Conservation (phyloP, 1,140 invertebrate species). For the Sarcophaga peregrina region DNA sequence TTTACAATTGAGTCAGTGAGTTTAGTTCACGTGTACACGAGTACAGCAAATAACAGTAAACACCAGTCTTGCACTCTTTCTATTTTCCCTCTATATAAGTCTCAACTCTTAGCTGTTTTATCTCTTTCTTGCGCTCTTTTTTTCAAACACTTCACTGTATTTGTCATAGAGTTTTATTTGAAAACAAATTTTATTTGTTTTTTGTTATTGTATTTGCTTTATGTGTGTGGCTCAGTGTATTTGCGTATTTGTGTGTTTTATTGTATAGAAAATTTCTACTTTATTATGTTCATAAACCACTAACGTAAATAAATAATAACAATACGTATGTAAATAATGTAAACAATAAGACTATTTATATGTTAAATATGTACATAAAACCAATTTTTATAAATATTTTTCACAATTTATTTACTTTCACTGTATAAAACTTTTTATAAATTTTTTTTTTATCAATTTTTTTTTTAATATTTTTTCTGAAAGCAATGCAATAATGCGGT, state of each 20-base stretch:
- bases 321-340: conserved; percentile 7
- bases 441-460: too few species aligned
- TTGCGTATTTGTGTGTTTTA: conserved; percentile 1
- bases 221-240: background rate
- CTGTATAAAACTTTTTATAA: too few species aligned
- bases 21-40: background rate
- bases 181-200: background rate
- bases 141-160: too few species aligned
- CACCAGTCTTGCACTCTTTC: too few species aligned
- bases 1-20: conserved; percentile 1
- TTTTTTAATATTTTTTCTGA: too few species aligned
- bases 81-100: too few species aligned
- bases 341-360: conserved; percentile 25
- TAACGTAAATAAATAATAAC: conserved; percentile 41
- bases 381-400: too few species aligned
- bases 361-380: background rate
- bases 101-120: too few species aligned
- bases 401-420: too few species aligned
- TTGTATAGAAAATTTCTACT: conserved; percentile 34
- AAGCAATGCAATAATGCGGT: too few species aligned
- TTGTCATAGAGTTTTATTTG: background rate
- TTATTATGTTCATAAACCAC: conserved; percentile 39
- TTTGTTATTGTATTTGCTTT: background rate
- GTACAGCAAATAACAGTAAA: background rate
- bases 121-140: too few species aligned